A percentile compares a stretch with the other conserved stretches of the same genome.
phyloP scores from a whole-genome alignment of 2,113 vertebrate species.

The Benitochromis conjunctus region DNA sequence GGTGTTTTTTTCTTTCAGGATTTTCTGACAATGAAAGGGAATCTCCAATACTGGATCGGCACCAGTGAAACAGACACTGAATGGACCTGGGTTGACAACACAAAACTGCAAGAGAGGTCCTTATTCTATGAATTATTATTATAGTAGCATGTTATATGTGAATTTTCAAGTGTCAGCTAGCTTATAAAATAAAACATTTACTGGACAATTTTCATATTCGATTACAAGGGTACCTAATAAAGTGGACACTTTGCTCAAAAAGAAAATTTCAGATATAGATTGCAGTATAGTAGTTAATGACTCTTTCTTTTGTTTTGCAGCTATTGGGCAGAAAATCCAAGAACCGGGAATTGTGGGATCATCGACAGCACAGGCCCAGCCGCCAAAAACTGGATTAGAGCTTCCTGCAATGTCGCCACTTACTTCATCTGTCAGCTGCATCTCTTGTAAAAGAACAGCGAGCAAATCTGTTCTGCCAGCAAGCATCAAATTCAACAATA shows the following conservation, averaged over 20 bases:
- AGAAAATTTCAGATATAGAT: neutral
- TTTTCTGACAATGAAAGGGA: slow-evolving; percentile 32
- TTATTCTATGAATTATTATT: neutral
- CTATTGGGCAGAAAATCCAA: slow-evolving; percentile 14
- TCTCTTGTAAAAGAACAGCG: neutral
- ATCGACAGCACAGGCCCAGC: neutral
- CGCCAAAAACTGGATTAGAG: slow-evolving; percentile 49
- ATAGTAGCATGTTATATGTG: neutral
- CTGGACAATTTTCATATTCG: neutral
- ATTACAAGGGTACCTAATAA: neutral
- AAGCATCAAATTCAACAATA: neutral
- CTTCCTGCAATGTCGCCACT: rapidly evolving
- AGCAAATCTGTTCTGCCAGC: neutral
- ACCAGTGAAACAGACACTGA: neutral
- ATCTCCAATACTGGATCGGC: slow-evolving; percentile 59
- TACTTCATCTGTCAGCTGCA: slow-evolving; percentile 69
- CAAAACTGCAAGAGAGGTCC: slow-evolving; percentile 33
- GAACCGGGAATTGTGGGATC: slow-evolving; percentile 28
- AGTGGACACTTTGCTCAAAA: neutral
- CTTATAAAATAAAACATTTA: neutral
- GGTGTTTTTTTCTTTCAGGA: slow-evolving; percentile 30
- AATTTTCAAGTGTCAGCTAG: neutral
- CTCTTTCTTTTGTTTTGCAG: slow-evolving; percentile 26
- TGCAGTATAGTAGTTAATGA: neutral
- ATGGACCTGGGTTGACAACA: slow-evolving; percentile 67